phyloP scores from a whole-genome alignment of 1,140 invertebrate species.

The Lucilia sericata region DNA sequence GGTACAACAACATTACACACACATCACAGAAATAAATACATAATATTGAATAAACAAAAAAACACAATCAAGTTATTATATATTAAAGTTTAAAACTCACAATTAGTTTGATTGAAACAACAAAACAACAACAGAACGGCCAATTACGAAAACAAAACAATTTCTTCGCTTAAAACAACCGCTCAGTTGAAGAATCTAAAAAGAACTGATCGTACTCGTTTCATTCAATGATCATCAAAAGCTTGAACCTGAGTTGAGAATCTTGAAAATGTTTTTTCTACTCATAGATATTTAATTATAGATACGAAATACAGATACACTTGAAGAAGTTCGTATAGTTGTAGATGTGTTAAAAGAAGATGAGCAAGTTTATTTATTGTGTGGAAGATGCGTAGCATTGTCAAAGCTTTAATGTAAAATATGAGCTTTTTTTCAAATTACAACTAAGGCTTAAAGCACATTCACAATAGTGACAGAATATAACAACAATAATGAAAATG shows the following conservation, averaged over 20 bases:
- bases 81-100: slow-evolving; percentile 18
- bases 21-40: neutral
- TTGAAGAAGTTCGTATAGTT: too few relatives aligned
- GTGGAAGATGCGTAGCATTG: too few relatives aligned
- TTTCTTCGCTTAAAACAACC: neutral
- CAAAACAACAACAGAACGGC: neutral
- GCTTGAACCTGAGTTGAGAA: neutral
- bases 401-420: too few relatives aligned
- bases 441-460: too few relatives aligned
- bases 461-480: too few relatives aligned
- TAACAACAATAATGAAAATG: too few relatives aligned
- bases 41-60: neutral
- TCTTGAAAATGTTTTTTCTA: too few relatives aligned
- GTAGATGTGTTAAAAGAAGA: neutral
- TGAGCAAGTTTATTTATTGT: neutral
- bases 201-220: neutral
- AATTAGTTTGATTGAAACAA: neutral
- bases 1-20: too few relatives aligned
- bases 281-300: slow-evolving; percentile 3
- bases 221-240: neutral
- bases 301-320: neutral
- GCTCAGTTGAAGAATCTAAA: slow-evolving; percentile 1
- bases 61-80: neutral
- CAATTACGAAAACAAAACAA: neutral
- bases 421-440: too few relatives aligned